phyloP scores from a whole-genome alignment of 2,888 invertebrate species.

The Synergus umbraculus region DNA sequence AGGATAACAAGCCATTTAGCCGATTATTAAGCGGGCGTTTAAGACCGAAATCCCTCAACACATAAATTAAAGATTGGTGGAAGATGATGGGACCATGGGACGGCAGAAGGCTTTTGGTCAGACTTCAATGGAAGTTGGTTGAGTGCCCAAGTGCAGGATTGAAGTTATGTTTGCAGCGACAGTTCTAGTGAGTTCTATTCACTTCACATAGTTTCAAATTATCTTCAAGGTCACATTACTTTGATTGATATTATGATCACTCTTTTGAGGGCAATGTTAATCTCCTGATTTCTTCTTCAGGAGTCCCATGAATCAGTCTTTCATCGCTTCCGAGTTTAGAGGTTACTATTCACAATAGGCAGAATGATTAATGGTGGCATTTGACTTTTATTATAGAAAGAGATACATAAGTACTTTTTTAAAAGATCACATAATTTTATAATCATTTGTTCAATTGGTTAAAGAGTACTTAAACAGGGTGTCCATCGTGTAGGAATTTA shows the following conservation, averaged over 20 bases:
- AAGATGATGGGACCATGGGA: slow-evolving; percentile 39
- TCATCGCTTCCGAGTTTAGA: neutral
- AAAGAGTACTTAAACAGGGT: too few species aligned
- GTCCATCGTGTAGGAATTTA: too few species aligned
- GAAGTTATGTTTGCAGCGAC: slow-evolving; percentile 53
- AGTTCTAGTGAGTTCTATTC: slow-evolving; percentile 65
- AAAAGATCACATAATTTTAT: neutral
- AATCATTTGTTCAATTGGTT: too few species aligned
- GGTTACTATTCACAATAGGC: neutral
- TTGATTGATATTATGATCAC: neutral
- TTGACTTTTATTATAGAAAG: neutral
- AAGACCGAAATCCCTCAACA: slow-evolving; percentile 62
- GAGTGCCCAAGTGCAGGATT: slow-evolving; percentile 28
- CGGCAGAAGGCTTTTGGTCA: neutral
- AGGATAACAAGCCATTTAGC: slow-evolving; percentile 73
- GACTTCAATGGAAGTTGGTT: slow-evolving; percentile 23
- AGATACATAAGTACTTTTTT: neutral
- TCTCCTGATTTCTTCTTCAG: neutral
- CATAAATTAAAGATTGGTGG: slow-evolving; percentile 64
- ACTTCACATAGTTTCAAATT: slow-evolving; percentile 70
- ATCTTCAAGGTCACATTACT: slow-evolving; percentile 45
- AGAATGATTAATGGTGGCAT: neutral
- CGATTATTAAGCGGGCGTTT: slow-evolving; percentile 69
- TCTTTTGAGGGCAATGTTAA: neutral
- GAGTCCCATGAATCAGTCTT: neutral